A percentile compares a stretch with the other conserved stretches of the same genome.
Evolutionary conservation across 1,140 invertebrate genomes (phyloP).

Genomic region (Pogonomyrmex californicus): DNA sequence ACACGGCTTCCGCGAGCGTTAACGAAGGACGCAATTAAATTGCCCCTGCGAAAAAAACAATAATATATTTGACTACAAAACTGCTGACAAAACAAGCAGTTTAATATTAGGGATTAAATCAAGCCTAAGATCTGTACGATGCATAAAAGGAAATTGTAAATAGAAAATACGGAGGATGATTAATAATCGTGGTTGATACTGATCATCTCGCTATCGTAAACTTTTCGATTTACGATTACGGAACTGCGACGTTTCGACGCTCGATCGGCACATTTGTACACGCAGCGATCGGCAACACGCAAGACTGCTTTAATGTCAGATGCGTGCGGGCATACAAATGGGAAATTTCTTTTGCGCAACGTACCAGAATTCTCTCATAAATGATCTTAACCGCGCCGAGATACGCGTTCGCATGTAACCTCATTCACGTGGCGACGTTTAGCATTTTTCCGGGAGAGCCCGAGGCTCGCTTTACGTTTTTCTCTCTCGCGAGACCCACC

Average conservation of each 20-base stretch:
- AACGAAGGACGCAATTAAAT: constrained; percentile 39
- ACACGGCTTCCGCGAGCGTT: not conserved
- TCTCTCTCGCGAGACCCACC: constrained; percentile 25
- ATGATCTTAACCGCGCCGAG: constrained; percentile 9
- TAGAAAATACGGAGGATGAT: not conserved
- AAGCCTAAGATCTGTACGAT: not conserved
- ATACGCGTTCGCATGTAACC: constrained; percentile 42
- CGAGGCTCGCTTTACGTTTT: constrained; percentile 4
- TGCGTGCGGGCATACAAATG: constrained; percentile 60
- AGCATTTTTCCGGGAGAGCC: constrained; percentile 29
- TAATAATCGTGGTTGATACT: not conserved
- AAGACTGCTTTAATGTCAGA: constrained; percentile 44
- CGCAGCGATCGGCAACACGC: not conserved
- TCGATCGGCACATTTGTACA: not conserved
- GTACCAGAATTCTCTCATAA: constrained; percentile 32
- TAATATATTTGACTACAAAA: constrained; percentile 20
- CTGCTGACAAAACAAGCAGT: not conserved
- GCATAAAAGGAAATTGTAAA: not conserved
- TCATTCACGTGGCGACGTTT: constrained; percentile 34
- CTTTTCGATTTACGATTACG: not conserved
- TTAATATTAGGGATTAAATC: constrained; percentile 24
- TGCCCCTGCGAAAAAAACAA: constrained; percentile 12
- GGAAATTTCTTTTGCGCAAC: constrained; percentile 45
- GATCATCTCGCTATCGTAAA: not conserved
- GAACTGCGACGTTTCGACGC: not conserved